Evolutionary conservation across 2,797 vertebrate species (phyloP).

Genomic region (Enteromius viviparus): DNA sequence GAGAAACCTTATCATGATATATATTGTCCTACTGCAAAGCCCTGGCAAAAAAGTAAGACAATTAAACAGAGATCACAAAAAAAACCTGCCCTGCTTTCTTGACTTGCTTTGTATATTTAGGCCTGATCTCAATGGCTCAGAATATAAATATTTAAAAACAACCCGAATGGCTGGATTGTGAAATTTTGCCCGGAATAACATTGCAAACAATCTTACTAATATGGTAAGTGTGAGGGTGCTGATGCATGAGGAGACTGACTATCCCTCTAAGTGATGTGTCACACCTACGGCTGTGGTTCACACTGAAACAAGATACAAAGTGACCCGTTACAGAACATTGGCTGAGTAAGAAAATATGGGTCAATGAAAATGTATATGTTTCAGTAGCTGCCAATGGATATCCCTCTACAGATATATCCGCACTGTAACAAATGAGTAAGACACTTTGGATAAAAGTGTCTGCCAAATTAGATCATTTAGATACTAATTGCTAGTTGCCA

Average conservation of each 20-base stretch:
- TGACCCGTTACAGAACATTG: slow-evolving; percentile 21
- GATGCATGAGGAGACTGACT: slow-evolving; percentile 43
- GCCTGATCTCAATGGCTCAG: neutral
- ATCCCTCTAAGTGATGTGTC: slow-evolving; percentile 59
- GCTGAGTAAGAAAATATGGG: slow-evolving; percentile 18
- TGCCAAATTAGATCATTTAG: neutral
- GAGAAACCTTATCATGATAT: neutral
- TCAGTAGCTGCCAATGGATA: slow-evolving; percentile 2
- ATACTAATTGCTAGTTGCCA: neutral
- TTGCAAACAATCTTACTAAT: slow-evolving; percentile 23
- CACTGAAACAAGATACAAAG: slow-evolving; percentile 62
- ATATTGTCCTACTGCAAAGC: neutral
- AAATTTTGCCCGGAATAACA: neutral
- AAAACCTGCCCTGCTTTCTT: neutral
- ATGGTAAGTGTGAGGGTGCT: slow-evolving; percentile 11
- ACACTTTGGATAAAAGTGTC: neutral
- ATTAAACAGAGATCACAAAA: neutral
- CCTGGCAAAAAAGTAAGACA: neutral
- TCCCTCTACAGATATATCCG: neutral
- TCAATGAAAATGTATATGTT: slow-evolving; percentile 28
- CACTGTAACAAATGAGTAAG: neutral
- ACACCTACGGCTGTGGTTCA: slow-evolving; percentile 60
- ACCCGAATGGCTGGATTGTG: neutral
- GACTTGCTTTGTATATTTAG: neutral
- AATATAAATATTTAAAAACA: neutral